These are phyloP conservation scores for Notolabrus celidotus DNA, from an alignment of 2,797 vertebrate genomes.

Conservation along the genomic window DNA sequence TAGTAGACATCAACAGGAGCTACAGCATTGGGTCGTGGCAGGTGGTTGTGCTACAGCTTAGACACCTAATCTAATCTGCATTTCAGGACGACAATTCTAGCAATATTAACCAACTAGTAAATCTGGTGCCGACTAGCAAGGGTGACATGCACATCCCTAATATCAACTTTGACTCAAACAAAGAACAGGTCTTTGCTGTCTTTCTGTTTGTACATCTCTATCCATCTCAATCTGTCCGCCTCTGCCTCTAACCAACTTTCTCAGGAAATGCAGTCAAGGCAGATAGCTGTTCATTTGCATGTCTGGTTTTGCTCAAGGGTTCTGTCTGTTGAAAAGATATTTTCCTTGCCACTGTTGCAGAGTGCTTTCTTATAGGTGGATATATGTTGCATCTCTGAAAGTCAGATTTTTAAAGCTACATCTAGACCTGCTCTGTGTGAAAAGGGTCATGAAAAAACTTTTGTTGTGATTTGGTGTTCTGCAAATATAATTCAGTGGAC, in stretches of 20 bases:
- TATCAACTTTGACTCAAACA: slow-evolving; percentile 6
- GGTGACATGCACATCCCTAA: too few species aligned
- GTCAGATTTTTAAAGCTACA: not conserved
- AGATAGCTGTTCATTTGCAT: not conserved
- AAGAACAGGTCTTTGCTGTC: not conserved
- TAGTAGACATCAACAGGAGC: too few species aligned
- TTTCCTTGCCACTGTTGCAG: not conserved
- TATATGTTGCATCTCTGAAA: not conserved
- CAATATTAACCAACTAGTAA: too few species aligned
- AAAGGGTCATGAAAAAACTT: not conserved
- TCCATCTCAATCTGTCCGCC: not conserved
- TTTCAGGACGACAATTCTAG: too few species aligned
- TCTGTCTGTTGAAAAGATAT: not conserved
- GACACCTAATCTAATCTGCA: too few species aligned
- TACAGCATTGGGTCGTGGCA: too few species aligned
- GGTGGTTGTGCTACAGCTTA: too few species aligned
- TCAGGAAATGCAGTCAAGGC: too few species aligned
- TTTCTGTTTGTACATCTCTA: not conserved
- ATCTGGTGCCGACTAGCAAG: too few species aligned
- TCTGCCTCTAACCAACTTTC: too few species aligned
- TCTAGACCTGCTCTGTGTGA: not conserved
- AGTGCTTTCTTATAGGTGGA: not conserved
- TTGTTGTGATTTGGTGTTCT: not conserved
- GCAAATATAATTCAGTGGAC: not conserved
- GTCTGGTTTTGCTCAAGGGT: not conserved